These are phyloP conservation scores for Xyrichtys novacula DNA, from an alignment of 2,797 vertebrate genomes.

Conservation along the genomic window DNA sequence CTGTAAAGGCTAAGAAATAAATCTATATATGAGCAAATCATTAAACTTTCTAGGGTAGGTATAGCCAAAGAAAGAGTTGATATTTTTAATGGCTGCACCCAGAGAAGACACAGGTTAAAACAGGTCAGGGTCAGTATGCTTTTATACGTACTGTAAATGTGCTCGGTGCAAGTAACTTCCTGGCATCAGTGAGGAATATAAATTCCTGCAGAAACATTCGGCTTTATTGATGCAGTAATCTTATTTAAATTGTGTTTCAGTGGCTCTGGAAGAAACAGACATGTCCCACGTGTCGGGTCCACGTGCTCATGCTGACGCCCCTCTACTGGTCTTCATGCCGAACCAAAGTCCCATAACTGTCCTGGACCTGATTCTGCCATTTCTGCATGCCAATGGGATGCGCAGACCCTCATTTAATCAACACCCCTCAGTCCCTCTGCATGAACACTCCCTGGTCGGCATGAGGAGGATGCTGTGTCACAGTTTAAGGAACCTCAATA, in stretches of 20 bases:
- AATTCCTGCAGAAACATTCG: constrained; percentile 33
- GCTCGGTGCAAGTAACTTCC: too few relatives aligned
- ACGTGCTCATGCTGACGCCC: constrained; percentile 64
- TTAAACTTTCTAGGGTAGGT: not conserved
- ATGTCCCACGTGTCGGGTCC: constrained; percentile 61
- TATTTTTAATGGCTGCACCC: not conserved
- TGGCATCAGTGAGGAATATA: constrained; percentile 47
- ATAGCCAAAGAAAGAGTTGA: not conserved
- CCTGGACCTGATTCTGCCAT: constrained; percentile 9
- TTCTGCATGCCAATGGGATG: constrained; percentile 42
- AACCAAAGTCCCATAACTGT: constrained; percentile 71
- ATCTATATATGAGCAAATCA: constrained; percentile 22
- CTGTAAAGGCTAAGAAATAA: not conserved
- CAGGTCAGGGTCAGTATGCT: too few relatives aligned
- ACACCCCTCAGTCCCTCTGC: constrained; percentile 9
- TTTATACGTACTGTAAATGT: too few relatives aligned
- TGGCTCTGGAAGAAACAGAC: constrained; percentile 75
- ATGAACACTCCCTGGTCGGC: constrained; percentile 10
- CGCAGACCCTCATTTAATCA: constrained; percentile 15
- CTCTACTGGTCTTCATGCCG: constrained; percentile 70
- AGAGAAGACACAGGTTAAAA: too few relatives aligned
- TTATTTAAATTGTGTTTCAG: constrained; percentile 71
- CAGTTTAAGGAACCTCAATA: too few relatives aligned
- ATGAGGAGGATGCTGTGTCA: not conserved
- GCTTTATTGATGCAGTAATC: not conserved